Evolutionary conservation across 2,113 vertebrate species (phyloP).

Genomic region (Cavia porcellus): DNA sequence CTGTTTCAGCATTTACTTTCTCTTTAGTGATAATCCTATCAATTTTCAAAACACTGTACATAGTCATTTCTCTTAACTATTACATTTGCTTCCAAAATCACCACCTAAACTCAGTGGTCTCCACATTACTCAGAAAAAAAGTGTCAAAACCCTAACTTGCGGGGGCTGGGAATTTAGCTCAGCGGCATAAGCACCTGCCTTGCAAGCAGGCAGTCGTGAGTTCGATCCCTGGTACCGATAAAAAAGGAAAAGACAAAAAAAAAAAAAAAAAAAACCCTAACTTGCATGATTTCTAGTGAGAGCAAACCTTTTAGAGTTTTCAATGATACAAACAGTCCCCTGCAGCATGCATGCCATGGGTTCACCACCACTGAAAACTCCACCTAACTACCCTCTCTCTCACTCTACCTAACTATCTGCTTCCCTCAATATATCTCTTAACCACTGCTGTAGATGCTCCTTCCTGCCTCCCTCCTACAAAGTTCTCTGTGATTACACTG

Average conservation of each 20-base stretch:
- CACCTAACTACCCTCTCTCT: not conserved
- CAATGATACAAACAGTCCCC: not conserved
- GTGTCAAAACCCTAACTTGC: not conserved
- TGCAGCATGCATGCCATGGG: not conserved
- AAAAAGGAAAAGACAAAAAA: too few relatives aligned
- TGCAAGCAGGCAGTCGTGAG: too few relatives aligned
- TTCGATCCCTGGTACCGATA: too few relatives aligned
- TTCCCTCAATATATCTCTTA: not conserved
- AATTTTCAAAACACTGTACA: not conserved
- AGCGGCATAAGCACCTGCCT: too few relatives aligned
- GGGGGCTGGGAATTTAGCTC: too few relatives aligned
- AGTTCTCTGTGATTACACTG: not conserved
- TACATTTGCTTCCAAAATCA: not conserved
- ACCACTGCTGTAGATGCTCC: too few relatives aligned
- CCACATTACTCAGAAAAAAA: not conserved
- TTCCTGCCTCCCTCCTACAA: not conserved
- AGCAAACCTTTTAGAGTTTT: not conserved
- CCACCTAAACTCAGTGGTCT: not conserved
- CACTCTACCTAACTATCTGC: not conserved
- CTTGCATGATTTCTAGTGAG: not conserved
- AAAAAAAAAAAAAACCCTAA: not conserved
- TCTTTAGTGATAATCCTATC: slow-evolving; percentile 36
- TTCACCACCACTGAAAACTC: not conserved
- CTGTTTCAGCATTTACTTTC: slow-evolving; percentile 25
- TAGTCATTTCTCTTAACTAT: not conserved